Evolutionary conservation across 2,888 invertebrate species (phyloP).

Genomic region (Thalpophila matura): DNA sequence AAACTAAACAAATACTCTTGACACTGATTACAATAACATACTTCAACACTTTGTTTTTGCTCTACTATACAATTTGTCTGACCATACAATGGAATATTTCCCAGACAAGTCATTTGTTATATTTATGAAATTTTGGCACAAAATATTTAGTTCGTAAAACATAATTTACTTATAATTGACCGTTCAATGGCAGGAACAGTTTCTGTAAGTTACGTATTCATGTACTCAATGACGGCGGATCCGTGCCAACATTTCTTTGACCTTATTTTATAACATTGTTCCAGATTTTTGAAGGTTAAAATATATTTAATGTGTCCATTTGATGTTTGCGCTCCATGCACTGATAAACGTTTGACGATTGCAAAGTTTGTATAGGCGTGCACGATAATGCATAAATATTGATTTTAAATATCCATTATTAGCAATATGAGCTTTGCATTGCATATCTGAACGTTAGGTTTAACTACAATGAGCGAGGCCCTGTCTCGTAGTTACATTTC

Average conservation of each 20-base stretch:
- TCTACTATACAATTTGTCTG: constrained; percentile 10
- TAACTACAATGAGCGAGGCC: background rate
- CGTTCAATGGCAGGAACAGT: constrained; percentile 71
- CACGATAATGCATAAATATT: constrained; percentile 33
- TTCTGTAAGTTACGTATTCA: constrained; percentile 64
- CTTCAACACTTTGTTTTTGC: background rate
- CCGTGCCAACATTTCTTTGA: constrained; percentile 87
- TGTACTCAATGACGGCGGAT: constrained; percentile 68
- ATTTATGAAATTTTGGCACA: constrained; percentile 65
- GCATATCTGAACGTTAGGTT: background rate
- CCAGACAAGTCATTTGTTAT: constrained; percentile 45
- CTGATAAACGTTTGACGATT: constrained; percentile 38
- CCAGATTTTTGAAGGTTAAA: constrained; percentile 85
- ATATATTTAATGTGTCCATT: constrained; percentile 78
- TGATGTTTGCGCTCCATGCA: constrained; percentile 40
- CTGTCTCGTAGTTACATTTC: background rate
- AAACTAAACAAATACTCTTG: no score
- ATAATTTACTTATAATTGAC: constrained; percentile 76
- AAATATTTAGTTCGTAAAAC: constrained; percentile 62
- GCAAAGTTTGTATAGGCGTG: constrained; percentile 26
- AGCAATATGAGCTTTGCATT: background rate
- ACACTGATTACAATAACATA: no score
- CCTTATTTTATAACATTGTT: constrained; percentile 83
- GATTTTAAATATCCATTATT: constrained; percentile 17
- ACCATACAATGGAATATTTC: constrained; percentile 35